These are phyloP conservation scores for Hemitrygon akajei DNA, from an alignment of 2,797 vertebrate genomes.

Conservation along the genomic window DNA sequence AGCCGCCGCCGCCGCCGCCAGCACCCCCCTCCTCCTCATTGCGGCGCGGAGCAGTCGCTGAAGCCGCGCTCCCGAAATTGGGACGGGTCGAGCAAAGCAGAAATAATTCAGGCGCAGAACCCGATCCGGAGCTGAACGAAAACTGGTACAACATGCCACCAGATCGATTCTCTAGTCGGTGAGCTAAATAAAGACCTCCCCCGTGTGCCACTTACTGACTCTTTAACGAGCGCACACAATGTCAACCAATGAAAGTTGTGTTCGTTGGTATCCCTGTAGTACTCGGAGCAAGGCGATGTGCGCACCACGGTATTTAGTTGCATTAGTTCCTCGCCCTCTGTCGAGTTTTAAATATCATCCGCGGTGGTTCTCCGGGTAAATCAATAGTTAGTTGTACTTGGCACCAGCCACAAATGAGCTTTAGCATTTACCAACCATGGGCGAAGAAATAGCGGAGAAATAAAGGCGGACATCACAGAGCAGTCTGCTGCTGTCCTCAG, in stretches of 20 bases:
- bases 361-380: no score
- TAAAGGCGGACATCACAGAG: neutral
- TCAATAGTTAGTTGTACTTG: no score
- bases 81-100: neutral
- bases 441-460: neutral
- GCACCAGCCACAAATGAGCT: no score
- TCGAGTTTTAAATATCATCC: neutral
- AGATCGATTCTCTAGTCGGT: neutral
- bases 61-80: neutral
- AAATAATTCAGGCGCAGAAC: neutral
- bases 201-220: neutral
- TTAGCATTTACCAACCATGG: no score
- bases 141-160: conserved; percentile 14
- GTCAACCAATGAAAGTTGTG: neutral
- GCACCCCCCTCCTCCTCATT: neutral
- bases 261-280: neutral
- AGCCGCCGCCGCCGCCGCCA: no score
- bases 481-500: neutral
- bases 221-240: neutral
- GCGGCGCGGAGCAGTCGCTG: no score
- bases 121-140: neutral
- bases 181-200: neutral
- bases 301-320: neutral
- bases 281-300: neutral
- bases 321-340: no score